Evolutionary conservation across 2,113 vertebrate genomes (phyloP), one percentile per base, ranked within the genome.

Genomic region (Galeopterus variegatus): DNA sequence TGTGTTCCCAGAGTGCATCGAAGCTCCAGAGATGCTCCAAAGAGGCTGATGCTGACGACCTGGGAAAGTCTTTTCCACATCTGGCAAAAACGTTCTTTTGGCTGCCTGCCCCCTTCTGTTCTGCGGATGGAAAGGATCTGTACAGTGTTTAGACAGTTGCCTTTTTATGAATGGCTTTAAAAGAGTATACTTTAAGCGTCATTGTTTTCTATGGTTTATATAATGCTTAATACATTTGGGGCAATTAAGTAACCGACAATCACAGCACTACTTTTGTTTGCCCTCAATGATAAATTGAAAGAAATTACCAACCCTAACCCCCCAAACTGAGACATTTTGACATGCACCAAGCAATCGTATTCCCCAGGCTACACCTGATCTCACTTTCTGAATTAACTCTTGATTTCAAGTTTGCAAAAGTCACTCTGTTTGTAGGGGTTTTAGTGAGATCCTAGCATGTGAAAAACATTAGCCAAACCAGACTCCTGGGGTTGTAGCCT

Each of bases 51-150:
- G 81, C 24, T n/a, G n/a, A n/a, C 1, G 18, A 7, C 15, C 64
- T 26, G 45, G 54, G 23, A 23, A 23, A 0, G 12, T 1, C 33
- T 52, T 50, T 24, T n/a, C 23, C 14, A 9, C 0, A 0, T 28
- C 31, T 41, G 50, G 13, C n/a, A 65, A 31, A 65, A 28, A 6
- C 0, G 0, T 24, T 15, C n/a, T 41, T 21, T 50, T 65, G 8
- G 4, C 41, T 13, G 48, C 26, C 21, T 17, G 12, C 8, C 9
- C 4, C 13, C 9, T 5, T 17, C 56, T 10, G 5, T 6, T 50
- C 41, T 23, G 6, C 28, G 6, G 9, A 33, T 9, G 1, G 24
- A 15, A 24, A 48, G 23, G 64, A 14, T 33, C 33, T 7, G 10
- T 1, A 2, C 4, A 9, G 21, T 5, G 13, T 10, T 11, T 31